These are phyloP conservation scores for Cataglyphis cursor DNA, from an alignment of 2,888 invertebrate genomes.

Conservation along the genomic window DNA sequence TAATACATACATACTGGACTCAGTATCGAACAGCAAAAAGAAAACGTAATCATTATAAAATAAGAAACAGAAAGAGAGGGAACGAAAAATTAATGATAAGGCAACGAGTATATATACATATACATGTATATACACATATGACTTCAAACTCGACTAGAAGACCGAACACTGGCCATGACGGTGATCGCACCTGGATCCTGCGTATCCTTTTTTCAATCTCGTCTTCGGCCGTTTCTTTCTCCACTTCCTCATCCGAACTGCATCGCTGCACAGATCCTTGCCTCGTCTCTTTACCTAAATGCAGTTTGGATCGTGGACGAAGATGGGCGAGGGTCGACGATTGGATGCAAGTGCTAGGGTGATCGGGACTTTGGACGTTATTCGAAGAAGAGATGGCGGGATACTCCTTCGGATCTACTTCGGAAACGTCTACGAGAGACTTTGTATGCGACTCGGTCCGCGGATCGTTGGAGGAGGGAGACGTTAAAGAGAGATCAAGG, in stretches of 20 bases:
- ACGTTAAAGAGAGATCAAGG: background rate
- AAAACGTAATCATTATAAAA: slow-evolving; percentile 31
- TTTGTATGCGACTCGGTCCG: slow-evolving; percentile 42
- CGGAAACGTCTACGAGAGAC: slow-evolving; percentile 16
- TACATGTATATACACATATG: slow-evolving; percentile 48
- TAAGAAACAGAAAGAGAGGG: slow-evolving; percentile 49
- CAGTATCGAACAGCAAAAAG: slow-evolving; percentile 5
- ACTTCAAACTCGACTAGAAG: slow-evolving; percentile 73
- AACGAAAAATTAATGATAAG: slow-evolving; percentile 28
- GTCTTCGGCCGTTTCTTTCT: slow-evolving; percentile 79
- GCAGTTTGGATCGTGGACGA: slow-evolving; percentile 73
- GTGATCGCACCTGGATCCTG: slow-evolving; percentile 85
- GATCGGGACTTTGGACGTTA: slow-evolving; percentile 17
- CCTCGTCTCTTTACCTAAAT: slow-evolving; percentile 84
- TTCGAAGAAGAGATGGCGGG: slow-evolving; percentile 9
- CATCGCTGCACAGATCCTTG: slow-evolving; percentile 77
- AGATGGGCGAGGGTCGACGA: slow-evolving; percentile 61
- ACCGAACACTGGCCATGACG: slow-evolving; percentile 77
- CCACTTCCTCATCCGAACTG: slow-evolving; percentile 78
- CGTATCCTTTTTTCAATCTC: slow-evolving; percentile 81
- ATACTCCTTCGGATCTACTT: slow-evolving; percentile 21
- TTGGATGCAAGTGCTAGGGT: slow-evolving; percentile 28
- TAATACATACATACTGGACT: slow-evolving; percentile 33
- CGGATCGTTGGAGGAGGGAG: slow-evolving; percentile 11
- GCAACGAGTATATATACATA: slow-evolving; percentile 48